phyloP scores from a whole-genome alignment of 2,888 invertebrate species.

The Syritta pipiens region DNA sequence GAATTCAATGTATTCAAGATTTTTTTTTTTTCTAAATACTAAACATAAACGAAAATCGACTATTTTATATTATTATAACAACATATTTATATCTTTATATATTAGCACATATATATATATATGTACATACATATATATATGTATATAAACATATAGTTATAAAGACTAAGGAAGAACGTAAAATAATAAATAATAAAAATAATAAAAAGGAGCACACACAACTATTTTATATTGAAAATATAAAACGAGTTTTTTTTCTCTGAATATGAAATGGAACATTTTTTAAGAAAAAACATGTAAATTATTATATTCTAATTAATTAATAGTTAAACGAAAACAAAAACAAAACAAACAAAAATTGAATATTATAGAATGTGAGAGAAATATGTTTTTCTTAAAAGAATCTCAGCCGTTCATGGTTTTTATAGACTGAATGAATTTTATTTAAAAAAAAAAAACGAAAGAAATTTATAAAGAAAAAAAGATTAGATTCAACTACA shows the following conservation, averaged over 20 bases:
- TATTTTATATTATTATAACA: conserved; percentile 60
- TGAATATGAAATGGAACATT: conserved; percentile 43
- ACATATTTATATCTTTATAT: conserved; percentile 59
- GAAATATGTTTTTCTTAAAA: conserved; percentile 73
- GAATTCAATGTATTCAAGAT: conserved; percentile 57
- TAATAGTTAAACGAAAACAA: conserved; percentile 34
- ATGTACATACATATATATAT: conserved; percentile 47
- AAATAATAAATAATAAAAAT: conserved; percentile 14
- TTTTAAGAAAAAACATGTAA: conserved; percentile 62
- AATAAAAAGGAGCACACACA: conserved; percentile 44
- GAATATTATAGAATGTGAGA: conserved; percentile 52
- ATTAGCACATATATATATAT: conserved; percentile 65
- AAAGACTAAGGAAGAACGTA: conserved; percentile 34
- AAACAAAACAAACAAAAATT: conserved; percentile 24
- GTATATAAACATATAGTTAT: conserved; percentile 36
- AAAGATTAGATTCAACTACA: conserved; percentile 47
- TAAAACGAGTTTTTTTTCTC: conserved; percentile 48
- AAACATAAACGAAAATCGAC: conserved; percentile 59
- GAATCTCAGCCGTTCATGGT: conserved; percentile 76
- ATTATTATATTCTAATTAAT: conserved; percentile 61
- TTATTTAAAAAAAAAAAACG: conserved; percentile 59
- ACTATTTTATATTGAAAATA: conserved; percentile 58
- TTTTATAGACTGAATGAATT: conserved; percentile 72
- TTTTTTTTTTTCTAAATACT: conserved; percentile 51
- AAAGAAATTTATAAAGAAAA: conserved; percentile 46